Base-by-base conservation (phyloP, 2,797 vertebrate genomes). In the Cynodonichthys magdalenae region DNA sequence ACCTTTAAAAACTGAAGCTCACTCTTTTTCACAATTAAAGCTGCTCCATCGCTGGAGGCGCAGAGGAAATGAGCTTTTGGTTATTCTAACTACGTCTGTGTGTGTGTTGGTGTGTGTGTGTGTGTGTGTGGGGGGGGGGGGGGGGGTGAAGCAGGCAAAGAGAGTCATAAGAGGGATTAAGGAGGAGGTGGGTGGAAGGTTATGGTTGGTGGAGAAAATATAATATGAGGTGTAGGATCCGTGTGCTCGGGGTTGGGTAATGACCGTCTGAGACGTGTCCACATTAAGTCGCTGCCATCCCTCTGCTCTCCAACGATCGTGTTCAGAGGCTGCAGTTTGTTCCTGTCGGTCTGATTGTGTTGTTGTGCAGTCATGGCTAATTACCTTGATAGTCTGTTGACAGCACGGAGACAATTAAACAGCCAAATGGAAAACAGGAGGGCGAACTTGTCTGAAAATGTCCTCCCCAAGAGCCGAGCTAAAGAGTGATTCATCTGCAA, bases 141-240 rank as follows among this genome's bases (percentile, higher is more conserved):
- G 24, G 2, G 24, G 24, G 24, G 24, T 24, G 24, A 59, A 66
- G 41, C 48, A 62, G 67, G 3, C 65, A 63, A 74, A 78, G 71
- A 75, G 72, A 84, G 84, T 89, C 84, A 80, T 83, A 80, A 83
- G 85, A 81, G 39, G 88, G 88, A 91, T 91, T 92, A 90, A 79
- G 78, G 66, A 88, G 85, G 82, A 82, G 83, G 87, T 84, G 88
- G 85, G 82, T 67, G 81, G 87, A 84, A 81, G 90, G 91, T 92
- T 91, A 88, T 90, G 91, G 88, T 92, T 92, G 89, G 86, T 63
- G 74, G 81, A 91, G 79, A 86, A 90, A 92, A 91, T 90, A 92
- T 91, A 93, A 93, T 90, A 88, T 81, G 77, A 84, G 86, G 80
- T 80, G 86, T 90, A 31, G 81, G 78, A 90, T 83, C 83, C 90